Base-by-base conservation (phyloP, 2,797 vertebrate genomes). In the Echiichthys vipera region DNA sequence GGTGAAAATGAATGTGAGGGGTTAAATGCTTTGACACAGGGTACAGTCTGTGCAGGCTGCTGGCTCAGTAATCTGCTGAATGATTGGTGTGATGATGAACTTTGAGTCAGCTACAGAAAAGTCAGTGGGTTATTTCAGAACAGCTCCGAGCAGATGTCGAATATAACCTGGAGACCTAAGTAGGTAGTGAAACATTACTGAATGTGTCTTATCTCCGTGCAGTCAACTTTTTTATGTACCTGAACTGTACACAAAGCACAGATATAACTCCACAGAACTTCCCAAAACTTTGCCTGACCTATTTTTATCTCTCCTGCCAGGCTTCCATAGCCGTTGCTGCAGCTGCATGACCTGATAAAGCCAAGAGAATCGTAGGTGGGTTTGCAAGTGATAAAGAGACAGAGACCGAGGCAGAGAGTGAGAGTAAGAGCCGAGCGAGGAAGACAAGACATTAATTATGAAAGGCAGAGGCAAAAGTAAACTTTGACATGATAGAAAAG, bases 321-420 rank as follows among this genome's bases (percentile, higher is more conserved):
- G 66, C 50, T 29, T 65, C 71, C 10, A 56, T 42, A 42, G 72
- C 40, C 69, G 47, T n/a, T 46, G 24, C 57, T 62, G 65, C 83
- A 83, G 84, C 87, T 74, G 86, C 73, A 37, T 80, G 84, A 84
- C 80, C 85, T 47, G 85, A 87, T 88, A 82, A 87, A 82, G 68
- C 66, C 76, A 65, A 37, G 75, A 65, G 53, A 88, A 85, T 76
- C 79, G 74, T 50, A 64, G 68, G 73, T 50, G 74, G 75, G 66
- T 62, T 46, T 71, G 54, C 4, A 42, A 65, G 69, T 61, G 77
- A 84, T 78, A 49, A 67, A 79, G 71, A 61, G 63, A 70, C 15
- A 29, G 47, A 70, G 45, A 65, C 17, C 50, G 53, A 61, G 77
- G 76, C 53, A 56, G 47, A 66, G 37, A 22, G 6, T 1, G 42